phyloP scores from a whole-genome alignment of 2,113 vertebrate species.

The Maccullochella peelii region DNA sequence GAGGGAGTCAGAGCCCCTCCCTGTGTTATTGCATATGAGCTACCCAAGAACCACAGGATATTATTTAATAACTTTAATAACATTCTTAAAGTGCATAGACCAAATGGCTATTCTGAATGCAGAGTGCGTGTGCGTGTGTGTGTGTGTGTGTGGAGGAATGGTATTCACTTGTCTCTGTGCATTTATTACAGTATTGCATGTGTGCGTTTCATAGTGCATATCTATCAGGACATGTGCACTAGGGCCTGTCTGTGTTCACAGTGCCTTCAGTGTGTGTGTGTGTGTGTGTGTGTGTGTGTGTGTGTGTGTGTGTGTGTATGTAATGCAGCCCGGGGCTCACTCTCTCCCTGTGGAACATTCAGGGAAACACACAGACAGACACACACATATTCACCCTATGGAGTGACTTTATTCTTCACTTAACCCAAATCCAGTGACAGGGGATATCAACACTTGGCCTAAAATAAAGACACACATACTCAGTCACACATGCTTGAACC shows the following conservation, averaged over 20 bases:
- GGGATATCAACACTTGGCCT: slow-evolving; percentile 47
- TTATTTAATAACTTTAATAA: slow-evolving; percentile 53
- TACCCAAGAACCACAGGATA: slow-evolving; percentile 29
- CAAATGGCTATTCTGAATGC: slow-evolving; percentile 21
- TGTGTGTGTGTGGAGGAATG: background rate
- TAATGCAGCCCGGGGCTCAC: slow-evolving; percentile 63
- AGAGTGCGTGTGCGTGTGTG: slow-evolving; percentile 1
- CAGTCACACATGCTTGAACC: slow-evolving; percentile 7
- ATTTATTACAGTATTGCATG: slow-evolving; percentile 29
- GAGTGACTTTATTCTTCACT: slow-evolving; percentile 63
- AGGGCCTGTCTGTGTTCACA: slow-evolving; percentile 6
- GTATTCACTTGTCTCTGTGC: slow-evolving; percentile 14
- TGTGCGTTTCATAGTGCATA: slow-evolving; percentile 20
- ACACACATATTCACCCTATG: slow-evolving; percentile 13
- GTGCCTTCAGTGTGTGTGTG: slow-evolving; percentile 1
- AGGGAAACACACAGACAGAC: slow-evolving; percentile 26
- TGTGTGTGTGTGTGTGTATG: background rate
- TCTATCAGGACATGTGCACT: slow-evolving; percentile 31
- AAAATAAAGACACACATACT: slow-evolving; percentile 30
- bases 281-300: slow-evolving; percentile 11
- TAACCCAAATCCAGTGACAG: slow-evolving; percentile 68
- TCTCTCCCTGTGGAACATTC: slow-evolving; percentile 65
- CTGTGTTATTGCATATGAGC: slow-evolving; percentile 33
- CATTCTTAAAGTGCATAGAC: slow-evolving; percentile 2
- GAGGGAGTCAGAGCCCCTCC: slow-evolving; percentile 33